Percentiles rank a stretch among this genome's conserved stretches.
Evolutionary conservation across 2,888 invertebrate species (phyloP).

Genomic region (Alitta virens): DNA sequence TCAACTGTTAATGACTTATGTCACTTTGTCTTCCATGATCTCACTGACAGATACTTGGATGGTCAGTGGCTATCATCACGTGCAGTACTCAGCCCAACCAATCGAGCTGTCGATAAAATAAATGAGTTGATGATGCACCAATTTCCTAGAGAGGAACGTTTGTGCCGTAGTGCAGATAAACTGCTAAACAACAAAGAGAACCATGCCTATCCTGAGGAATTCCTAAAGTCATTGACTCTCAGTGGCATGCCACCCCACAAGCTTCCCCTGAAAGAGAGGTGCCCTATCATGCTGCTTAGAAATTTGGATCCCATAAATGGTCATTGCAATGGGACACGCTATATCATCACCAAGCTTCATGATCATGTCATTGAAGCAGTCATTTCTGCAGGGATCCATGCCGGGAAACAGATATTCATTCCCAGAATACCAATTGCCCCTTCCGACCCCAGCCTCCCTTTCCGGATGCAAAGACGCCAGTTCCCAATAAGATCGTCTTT

Average conservation of each 20-base stretch:
- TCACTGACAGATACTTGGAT: no score
- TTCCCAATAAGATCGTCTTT: conserved; percentile 1
- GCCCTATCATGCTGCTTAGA: conserved; percentile 7
- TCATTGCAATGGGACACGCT: conserved; percentile 10
- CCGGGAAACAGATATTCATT: background rate
- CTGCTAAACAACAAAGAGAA: background rate
- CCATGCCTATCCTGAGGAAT: conserved; percentile 5
- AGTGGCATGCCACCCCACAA: conserved; percentile 9
- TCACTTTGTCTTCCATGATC: no score
- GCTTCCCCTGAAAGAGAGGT: background rate
- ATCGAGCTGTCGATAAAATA: no score
- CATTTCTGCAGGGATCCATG: conserved; percentile 1
- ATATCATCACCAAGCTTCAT: background rate
- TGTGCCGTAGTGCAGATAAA: no score
- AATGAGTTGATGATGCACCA: no score
- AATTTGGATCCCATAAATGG: conserved; percentile 2
- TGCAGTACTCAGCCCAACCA: no score
- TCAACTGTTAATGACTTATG: no score
- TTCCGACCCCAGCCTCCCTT: conserved; percentile 1
- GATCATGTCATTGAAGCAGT: conserved; percentile 5
- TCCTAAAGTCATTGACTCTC: background rate
- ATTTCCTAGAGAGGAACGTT: no score
- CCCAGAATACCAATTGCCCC: conserved; percentile 6
- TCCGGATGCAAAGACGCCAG: conserved; percentile 1
- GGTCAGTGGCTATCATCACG: no score